These are phyloP conservation scores for Meandrusa payeni DNA, from an alignment of 2,888 invertebrate species.

Conservation along the genomic window DNA sequence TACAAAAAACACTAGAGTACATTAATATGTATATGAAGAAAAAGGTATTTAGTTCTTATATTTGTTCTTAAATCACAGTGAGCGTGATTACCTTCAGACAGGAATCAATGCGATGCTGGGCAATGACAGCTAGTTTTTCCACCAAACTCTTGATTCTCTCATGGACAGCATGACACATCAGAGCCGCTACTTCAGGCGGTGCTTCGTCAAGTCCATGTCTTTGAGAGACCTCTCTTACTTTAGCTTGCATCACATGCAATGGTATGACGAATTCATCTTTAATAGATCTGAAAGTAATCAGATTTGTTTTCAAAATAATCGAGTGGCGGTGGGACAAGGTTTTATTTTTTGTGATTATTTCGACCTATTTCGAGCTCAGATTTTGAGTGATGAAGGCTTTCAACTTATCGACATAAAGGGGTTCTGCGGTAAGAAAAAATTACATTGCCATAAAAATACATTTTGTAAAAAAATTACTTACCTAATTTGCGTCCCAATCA, in stretches of 20 bases:
- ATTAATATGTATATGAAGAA: too few species aligned
- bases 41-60: too few species aligned
- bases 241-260: constrained; percentile 87
- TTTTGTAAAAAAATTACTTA: constrained; percentile 27
- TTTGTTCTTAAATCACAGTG: too few species aligned
- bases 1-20: too few species aligned
- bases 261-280: constrained; percentile 95
- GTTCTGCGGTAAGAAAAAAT: too few species aligned
- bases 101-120: constrained; percentile 96
- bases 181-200: constrained; percentile 90
- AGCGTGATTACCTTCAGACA: constrained; percentile 86
- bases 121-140: constrained; percentile 94
- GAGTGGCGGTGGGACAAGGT: too few species aligned
- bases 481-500: constrained; percentile 92
- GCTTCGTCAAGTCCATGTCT: constrained; percentile 92
- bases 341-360: too few species aligned
- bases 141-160: constrained; percentile 94
- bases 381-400: too few species aligned
- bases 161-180: constrained; percentile 96
- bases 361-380: too few species aligned
- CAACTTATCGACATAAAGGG: too few species aligned
- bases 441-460: too few species aligned
- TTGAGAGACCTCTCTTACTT: constrained; percentile 88
- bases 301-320: too few species aligned
- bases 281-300: constrained; percentile 87